Evolutionary conservation across 2,888 invertebrate species (phyloP).

Genomic region (Smittia aterrima): DNA sequence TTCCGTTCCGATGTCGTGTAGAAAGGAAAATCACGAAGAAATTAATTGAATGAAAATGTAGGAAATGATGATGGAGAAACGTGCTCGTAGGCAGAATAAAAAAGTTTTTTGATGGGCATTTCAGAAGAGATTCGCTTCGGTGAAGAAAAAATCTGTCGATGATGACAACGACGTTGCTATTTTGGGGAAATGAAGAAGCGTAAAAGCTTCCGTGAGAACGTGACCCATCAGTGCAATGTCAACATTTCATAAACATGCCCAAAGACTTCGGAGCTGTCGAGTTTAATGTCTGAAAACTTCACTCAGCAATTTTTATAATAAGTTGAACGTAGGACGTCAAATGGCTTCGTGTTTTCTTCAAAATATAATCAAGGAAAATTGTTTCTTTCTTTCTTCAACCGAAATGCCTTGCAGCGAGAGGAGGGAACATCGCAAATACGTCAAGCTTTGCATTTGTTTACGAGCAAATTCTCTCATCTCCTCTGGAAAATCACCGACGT

Average conservation of each 20-base stretch:
- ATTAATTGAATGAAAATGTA: conserved; percentile 29
- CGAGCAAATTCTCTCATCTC: no score
- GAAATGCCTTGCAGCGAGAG: no score
- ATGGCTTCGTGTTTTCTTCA: no score
- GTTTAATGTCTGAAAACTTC: no score
- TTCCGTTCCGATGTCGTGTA: background rate
- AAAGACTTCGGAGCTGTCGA: no score
- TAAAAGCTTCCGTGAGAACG: background rate
- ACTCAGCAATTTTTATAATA: no score
- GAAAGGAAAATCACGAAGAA: conserved; percentile 11
- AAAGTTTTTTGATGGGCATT: conserved; percentile 1
- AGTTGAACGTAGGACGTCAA: no score
- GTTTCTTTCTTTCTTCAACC: no score
- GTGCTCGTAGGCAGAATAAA: conserved; percentile 10
- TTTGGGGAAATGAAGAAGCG: background rate
- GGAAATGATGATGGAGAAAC: conserved; percentile 21
- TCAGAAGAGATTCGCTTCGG: background rate
- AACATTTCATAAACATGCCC: background rate
- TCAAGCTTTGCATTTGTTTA: no score
- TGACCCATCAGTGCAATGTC: background rate
- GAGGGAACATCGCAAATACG: no score
- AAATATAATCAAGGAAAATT: no score
- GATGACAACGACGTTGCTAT: background rate
- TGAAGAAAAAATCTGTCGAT: background rate
- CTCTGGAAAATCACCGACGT: no score